Conservation (phyloP, 2,113 vertebrate genomes). For the Hassar affinis region DNA sequence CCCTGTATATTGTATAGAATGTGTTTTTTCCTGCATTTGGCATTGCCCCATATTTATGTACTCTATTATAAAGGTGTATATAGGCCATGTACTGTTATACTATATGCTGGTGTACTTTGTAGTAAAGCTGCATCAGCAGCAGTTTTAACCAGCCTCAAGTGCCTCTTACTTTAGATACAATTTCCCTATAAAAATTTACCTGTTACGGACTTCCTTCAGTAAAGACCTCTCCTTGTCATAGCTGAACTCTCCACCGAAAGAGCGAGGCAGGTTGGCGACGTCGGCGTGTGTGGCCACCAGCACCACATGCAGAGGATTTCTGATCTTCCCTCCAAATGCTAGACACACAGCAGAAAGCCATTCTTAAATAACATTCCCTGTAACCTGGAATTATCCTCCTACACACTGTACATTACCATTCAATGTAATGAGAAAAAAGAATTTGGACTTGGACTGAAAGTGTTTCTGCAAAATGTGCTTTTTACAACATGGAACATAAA, state of each 20-base stretch:
- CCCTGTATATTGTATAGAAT: not conserved
- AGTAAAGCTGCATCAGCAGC: not conserved
- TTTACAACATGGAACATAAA: not conserved
- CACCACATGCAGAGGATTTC: constrained; percentile 81
- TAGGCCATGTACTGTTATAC: not conserved
- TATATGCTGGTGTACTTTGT: not conserved
- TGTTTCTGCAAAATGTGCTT: not conserved
- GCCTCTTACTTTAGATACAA: not conserved
- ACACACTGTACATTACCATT: not conserved
- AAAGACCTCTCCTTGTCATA: constrained; percentile 87
- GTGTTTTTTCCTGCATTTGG: not conserved
- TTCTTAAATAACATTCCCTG: constrained; percentile 30
- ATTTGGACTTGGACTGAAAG: not conserved
- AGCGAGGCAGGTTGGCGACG: constrained; percentile 87
- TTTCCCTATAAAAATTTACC: constrained; percentile 67
- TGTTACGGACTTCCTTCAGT: constrained; percentile 88
- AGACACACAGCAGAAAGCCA: constrained; percentile 24
- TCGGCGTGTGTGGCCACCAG: constrained; percentile 93
- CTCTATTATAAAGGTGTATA: not conserved
- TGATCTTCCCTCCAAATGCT: constrained; percentile 90
- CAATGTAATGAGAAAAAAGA: not conserved
- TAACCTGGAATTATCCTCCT: not conserved
- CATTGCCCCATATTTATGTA: not conserved
- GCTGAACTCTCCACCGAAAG: constrained; percentile 86
- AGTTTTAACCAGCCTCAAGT: not conserved